A percentile compares a stretch with the other conserved stretches of the same genome.
phyloP scores from a whole-genome alignment of 2,888 invertebrate species.

The Notocelia uddmanniana region DNA sequence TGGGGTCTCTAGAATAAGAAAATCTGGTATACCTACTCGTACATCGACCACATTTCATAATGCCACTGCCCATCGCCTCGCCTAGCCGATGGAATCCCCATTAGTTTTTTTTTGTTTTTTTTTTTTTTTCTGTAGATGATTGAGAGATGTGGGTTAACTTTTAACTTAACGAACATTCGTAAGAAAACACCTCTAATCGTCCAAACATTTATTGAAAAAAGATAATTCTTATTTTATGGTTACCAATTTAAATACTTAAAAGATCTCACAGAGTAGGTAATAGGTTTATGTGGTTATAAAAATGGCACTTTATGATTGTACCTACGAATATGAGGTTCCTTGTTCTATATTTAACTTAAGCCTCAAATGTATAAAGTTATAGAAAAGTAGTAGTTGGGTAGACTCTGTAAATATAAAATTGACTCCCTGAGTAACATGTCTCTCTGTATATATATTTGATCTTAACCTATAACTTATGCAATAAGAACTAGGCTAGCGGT shows the following conservation, averaged over 20 bases:
- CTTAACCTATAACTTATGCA: slow-evolving; percentile 2
- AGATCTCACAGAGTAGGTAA: slow-evolving; percentile 7
- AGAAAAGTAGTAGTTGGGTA: background rate
- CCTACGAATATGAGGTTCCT: slow-evolving; percentile 7
- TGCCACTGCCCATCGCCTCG: too few species aligned
- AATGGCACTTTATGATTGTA: slow-evolving; percentile 19
- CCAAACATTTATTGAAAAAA: slow-evolving; percentile 38
- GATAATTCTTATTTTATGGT: slow-evolving; percentile 5
- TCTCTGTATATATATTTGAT: background rate
- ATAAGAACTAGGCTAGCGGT: background rate
- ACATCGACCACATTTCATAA: too few species aligned
- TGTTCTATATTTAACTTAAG: background rate
- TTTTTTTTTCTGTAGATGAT: too few species aligned
- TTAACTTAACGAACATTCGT: too few species aligned
- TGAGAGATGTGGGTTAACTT: too few species aligned
- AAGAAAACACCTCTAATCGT: slow-evolving; percentile 2
- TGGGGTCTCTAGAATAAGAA: too few species aligned
- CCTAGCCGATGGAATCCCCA: too few species aligned
- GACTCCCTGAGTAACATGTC: background rate
- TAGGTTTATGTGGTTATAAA: slow-evolving; percentile 12
- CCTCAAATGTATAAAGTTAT: slow-evolving; percentile 15
- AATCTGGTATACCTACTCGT: too few species aligned
- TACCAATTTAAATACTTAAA: background rate
- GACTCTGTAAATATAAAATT: background rate
- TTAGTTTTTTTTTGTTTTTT: too few species aligned